These are phyloP conservation scores for Dendrolimus punctatus DNA, from an alignment of 1,140 invertebrate species.

Conservation along the genomic window DNA sequence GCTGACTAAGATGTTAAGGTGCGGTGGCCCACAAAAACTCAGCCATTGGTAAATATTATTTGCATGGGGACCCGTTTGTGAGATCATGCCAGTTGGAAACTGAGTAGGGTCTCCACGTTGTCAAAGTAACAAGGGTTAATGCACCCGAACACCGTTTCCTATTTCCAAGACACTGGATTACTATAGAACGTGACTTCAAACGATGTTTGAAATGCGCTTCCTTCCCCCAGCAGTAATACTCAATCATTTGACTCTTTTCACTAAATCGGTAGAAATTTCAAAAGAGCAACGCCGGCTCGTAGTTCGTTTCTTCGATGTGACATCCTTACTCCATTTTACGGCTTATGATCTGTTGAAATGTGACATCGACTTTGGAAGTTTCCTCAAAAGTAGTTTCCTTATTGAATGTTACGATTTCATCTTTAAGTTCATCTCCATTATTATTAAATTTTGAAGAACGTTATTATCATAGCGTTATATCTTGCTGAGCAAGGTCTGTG, in stretches of 20 bases:
- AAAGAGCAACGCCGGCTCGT: background rate
- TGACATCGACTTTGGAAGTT: too few relatives aligned
- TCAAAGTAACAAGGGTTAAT: constrained; percentile 49
- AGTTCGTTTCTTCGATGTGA: background rate
- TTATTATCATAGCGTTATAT: too few relatives aligned
- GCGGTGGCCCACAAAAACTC: constrained; percentile 10
- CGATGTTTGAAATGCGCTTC: constrained; percentile 17
- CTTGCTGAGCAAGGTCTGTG: too few relatives aligned
- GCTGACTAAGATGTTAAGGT: constrained; percentile 10
- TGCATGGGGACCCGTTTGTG: constrained; percentile 30
- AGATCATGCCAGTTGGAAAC: constrained; percentile 32
- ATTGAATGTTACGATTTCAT: too few relatives aligned
- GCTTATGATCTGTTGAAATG: too few relatives aligned
- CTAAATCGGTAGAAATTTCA: too few relatives aligned
- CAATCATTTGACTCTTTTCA: constrained; percentile 3
- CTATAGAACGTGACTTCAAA: constrained; percentile 37
- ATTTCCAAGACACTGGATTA: constrained; percentile 41
- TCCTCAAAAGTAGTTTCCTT: too few relatives aligned
- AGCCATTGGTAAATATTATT: constrained; percentile 25
- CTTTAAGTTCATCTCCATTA: too few relatives aligned
- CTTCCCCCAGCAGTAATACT: constrained; percentile 15
- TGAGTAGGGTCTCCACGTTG: constrained; percentile 40
- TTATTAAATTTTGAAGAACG: too few relatives aligned
- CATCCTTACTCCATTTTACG: too few relatives aligned
- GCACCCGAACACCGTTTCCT: constrained; percentile 27